Conservation (phyloP, 2,113 vertebrate genomes). For the Oenanthe melanoleuca region DNA sequence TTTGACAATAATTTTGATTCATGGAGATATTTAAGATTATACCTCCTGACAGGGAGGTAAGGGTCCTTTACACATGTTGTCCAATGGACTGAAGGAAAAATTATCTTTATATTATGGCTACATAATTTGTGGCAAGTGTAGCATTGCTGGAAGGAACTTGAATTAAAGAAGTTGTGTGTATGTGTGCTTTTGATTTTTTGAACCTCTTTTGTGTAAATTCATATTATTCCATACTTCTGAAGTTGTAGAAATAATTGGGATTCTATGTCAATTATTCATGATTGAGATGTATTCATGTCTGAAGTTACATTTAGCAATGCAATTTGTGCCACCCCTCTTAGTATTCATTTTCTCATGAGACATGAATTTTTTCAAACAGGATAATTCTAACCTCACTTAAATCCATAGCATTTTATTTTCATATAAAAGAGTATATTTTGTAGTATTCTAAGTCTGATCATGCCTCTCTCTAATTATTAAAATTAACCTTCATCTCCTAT, state of each 20-base stretch:
- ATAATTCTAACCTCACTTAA: background rate
- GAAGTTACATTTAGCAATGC: background rate
- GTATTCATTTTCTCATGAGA: background rate
- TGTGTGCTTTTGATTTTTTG: background rate
- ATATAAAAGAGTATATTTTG: background rate
- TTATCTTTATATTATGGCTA: background rate
- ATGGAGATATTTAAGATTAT: background rate
- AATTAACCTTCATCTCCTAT: background rate
- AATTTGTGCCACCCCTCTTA: background rate
- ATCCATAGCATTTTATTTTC: background rate
- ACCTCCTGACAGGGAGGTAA: background rate
- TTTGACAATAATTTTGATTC: background rate
- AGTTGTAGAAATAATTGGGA: background rate
- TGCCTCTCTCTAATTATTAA: background rate
- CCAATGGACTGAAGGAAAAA: background rate
- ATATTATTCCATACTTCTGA: background rate
- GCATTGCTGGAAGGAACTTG: background rate
- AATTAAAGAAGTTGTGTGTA: background rate
- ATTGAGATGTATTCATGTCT: background rate
- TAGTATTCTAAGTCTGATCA: background rate
- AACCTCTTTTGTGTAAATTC: background rate
- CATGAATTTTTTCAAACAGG: background rate
- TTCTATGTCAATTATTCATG: background rate
- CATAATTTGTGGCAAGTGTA: background rate
- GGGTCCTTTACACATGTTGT: background rate